Percentiles rank a stretch among this genome's conserved stretches.
phyloP scores from a whole-genome alignment of 2,797 vertebrate genomes.

The Octomys mimax region DNA sequence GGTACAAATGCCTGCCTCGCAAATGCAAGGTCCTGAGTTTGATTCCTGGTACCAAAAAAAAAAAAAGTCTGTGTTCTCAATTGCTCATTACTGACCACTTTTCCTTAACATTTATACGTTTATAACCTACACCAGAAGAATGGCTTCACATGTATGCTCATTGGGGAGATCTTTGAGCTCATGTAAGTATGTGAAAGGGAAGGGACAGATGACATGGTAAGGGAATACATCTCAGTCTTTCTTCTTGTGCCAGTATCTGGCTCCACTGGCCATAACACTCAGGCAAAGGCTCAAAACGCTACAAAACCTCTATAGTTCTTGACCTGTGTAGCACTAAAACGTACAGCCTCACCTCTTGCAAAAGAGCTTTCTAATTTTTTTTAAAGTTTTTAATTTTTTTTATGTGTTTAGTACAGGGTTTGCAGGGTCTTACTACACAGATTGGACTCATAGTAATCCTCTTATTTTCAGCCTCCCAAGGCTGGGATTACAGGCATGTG shows the following conservation, averaged over 20 bases:
- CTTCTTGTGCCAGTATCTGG: background rate
- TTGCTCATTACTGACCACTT: background rate
- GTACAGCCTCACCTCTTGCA: background rate
- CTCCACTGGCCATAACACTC: background rate
- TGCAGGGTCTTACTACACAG: too few species aligned
- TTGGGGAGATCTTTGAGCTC: conserved; percentile 98
- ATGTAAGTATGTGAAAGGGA: conserved; percentile 92
- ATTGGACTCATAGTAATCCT: too few species aligned
- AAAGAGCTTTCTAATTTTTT: background rate
- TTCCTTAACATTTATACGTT: conserved; percentile 93
- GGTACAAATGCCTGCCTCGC: too few species aligned
- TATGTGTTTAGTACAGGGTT: too few species aligned
- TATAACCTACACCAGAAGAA: conserved; percentile 99
- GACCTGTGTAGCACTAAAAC: background rate
- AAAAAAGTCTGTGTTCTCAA: conserved; percentile 26
- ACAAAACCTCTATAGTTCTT: background rate
- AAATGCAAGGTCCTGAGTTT: too few species aligned
- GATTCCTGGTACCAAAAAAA: too few species aligned
- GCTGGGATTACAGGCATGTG: too few species aligned
- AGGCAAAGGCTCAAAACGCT: background rate
- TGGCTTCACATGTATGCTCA: conserved; percentile 99
- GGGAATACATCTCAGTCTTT: conserved; percentile 4
- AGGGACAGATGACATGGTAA: background rate
- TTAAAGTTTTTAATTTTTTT: too few species aligned
- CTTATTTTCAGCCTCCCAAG: too few species aligned